Evolutionary conservation across 2,888 invertebrate genomes (phyloP), one percentile per base, ranked within the genome.

Genomic region (Melinopterus prodromus): DNA sequence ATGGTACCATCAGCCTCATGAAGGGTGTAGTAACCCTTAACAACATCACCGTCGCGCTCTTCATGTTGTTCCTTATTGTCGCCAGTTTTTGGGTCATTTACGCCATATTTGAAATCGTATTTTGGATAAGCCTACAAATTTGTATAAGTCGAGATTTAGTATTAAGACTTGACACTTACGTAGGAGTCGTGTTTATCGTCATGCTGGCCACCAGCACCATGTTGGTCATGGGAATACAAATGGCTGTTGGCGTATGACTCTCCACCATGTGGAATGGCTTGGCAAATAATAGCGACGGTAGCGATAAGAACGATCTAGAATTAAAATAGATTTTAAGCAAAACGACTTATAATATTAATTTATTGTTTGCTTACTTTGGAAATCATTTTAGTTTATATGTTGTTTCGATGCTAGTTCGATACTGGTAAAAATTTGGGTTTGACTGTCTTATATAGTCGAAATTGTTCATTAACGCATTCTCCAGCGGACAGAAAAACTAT

Each of bases 1-100:
- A 85, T 85, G 80, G 88, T 88, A 80, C 89, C 89, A 83, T 89
- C 89, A 53, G 89, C 86, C 82, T 89, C 88, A 69, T 87, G 85
- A 14, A 89, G 79, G 38, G 85, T 85, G 85, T 89, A 89, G 16
- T 84, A 85, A 71, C 89, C 89, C 72, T 87, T 86, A 35, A 88
- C 88, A 38, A 86, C 82, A 77, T 89, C 86, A 4, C 89, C 88
- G 77, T 89, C 86, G 70, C 88, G 86, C 79, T 86, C 86, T 82
- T 89, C 89, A 77, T 86, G 85, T 80, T 89, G 89, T 37, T 85
- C 85, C 83, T 89, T 88, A 78, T 86, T 83, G 84, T 89, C 89
- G 69, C 87, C 86, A 53, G 88, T 88, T 76, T 89, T 88, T 7
- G 87, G 86, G 82, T 89, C 89, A 77, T 87, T 85, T 37, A 89